These are phyloP conservation scores for Phylloscopus trochilus DNA, from an alignment of 2,113 vertebrate genomes.

Conservation along the genomic window DNA sequence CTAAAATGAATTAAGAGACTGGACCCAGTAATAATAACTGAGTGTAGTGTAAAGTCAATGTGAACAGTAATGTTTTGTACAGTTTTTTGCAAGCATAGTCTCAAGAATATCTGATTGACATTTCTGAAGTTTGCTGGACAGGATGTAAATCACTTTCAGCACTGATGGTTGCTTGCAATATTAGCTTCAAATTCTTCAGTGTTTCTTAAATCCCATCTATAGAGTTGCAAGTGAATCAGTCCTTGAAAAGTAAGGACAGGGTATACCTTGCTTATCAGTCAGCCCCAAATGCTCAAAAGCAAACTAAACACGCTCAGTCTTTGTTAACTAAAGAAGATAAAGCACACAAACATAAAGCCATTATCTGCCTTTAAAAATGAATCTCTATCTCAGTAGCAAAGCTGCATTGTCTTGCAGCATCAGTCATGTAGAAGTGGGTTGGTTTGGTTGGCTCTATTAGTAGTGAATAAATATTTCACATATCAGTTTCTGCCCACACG, in stretches of 20 bases:
- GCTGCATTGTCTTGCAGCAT: neutral
- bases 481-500: neutral
- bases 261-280: neutral
- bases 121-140: neutral
- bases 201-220: neutral
- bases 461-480: conserved; percentile 24
- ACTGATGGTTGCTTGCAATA: neutral
- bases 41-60: neutral
- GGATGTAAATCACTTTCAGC: neutral
- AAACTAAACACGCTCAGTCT: neutral
- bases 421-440: neutral
- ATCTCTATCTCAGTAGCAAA: neutral
- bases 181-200: neutral
- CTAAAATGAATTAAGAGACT: neutral
- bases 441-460: neutral
- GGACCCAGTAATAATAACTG: neutral
- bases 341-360: neutral
- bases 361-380: conserved; percentile 16
- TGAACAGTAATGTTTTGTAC: neutral
- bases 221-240: neutral
- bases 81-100: neutral
- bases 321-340: conserved; percentile 36
- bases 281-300: conserved; percentile 13
- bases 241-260: conserved; percentile 8
- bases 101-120: neutral